Percentiles rank a stretch among this genome's conserved stretches.
These are phyloP conservation scores for Loxodonta africana DNA, from an alignment of 2,113 vertebrate genomes.

Conservation along the genomic window DNA sequence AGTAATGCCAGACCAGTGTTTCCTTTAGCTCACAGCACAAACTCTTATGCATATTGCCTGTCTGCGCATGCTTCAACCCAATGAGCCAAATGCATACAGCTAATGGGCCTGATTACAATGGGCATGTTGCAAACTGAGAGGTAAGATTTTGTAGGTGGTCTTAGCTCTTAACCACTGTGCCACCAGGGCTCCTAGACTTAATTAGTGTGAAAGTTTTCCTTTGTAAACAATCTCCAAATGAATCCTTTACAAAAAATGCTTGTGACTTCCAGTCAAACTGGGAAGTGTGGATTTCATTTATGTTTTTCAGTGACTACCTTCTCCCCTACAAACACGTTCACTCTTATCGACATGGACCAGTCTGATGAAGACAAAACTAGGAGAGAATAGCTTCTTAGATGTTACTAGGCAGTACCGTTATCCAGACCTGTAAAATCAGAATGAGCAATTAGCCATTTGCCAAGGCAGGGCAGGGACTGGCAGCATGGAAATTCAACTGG, in stretches of 20 bases:
- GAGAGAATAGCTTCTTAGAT: background rate
- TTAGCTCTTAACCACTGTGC: background rate
- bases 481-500: background rate
- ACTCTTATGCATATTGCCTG: background rate
- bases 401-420: background rate
- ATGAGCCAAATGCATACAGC: background rate
- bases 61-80: fast-evolving
- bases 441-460: background rate
- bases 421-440: background rate
- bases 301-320: background rate
- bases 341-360: background rate
- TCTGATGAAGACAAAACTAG: background rate
- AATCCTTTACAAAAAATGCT: background rate
- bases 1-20: background rate
- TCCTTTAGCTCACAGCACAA: background rate
- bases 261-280: background rate
- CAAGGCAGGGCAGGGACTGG: background rate
- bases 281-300: background rate
- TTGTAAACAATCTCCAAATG: background rate
- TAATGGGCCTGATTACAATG: background rate
- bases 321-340: background rate
- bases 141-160: background rate
- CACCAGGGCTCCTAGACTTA: background rate
- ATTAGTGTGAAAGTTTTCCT: background rate
- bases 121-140: background rate